Conservation (phyloP, 2,113 vertebrate species). For the Centropus unirufus region DNA sequence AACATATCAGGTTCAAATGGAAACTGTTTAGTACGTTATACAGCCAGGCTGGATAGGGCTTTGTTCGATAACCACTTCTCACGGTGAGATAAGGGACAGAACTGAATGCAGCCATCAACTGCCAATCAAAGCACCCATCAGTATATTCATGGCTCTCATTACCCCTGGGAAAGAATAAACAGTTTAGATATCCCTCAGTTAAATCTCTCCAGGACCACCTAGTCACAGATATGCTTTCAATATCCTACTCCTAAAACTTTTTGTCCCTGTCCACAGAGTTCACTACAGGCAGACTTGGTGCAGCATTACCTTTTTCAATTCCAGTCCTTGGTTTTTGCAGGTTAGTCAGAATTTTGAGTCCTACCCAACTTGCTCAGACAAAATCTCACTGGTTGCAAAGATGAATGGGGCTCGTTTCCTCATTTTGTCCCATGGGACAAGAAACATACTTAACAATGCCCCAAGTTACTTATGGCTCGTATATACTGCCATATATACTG, state of each 20-base stretch:
- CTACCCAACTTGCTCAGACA: neutral
- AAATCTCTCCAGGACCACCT: slow-evolving; percentile 14
- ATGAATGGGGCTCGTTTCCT: slow-evolving; percentile 50
- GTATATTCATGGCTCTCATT: neutral
- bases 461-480: neutral
- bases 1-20: neutral
- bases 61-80: slow-evolving; percentile 17
- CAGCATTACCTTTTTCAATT: neutral
- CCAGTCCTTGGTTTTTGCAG: slow-evolving; percentile 3
- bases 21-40: neutral
- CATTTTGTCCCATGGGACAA: slow-evolving; percentile 16
- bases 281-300: neutral
- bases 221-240: neutral
- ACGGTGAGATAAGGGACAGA: slow-evolving; percentile 4
- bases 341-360: neutral
- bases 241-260: neutral
- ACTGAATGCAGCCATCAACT: slow-evolving; percentile 5
- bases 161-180: slow-evolving; percentile 37
- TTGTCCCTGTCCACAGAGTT: neutral
- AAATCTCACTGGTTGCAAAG: neutral
- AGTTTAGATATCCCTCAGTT: slow-evolving; percentile 6
- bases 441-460: neutral
- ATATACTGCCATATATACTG: neutral
- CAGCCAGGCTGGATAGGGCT: neutral
- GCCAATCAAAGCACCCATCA: neutral